Evolutionary conservation across 2,113 vertebrate genomes (phyloP).

Genomic region (Madoqua kirkii): DNA sequence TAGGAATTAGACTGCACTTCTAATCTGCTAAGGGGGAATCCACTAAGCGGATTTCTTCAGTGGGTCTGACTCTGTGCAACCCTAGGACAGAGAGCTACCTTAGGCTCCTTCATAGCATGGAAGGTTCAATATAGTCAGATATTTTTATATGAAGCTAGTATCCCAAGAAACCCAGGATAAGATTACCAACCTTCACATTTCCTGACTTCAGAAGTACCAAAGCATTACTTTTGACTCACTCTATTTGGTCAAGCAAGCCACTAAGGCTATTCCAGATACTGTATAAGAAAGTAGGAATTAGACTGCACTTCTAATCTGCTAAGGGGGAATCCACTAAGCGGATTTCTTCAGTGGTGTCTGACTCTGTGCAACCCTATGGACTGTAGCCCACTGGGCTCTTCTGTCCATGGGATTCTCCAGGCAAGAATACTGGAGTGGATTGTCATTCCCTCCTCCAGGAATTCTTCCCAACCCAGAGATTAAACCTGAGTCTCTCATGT

Average conservation of each 20-base stretch:
- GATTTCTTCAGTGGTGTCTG: background rate
- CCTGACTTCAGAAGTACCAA: background rate
- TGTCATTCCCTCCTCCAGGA: background rate
- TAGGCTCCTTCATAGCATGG: background rate
- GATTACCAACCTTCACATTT: background rate
- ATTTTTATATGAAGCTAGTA: background rate
- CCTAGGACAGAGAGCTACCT: background rate
- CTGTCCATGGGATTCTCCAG: background rate
- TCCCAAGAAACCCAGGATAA: background rate
- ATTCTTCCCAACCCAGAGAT: background rate
- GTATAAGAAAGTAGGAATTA: background rate
- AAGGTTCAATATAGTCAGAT: background rate
- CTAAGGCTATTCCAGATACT: background rate
- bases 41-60: background rate
- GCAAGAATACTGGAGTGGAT: background rate
- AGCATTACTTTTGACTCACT: background rate
- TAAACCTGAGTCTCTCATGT: background rate
- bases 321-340: background rate
- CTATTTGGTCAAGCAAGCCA: background rate
- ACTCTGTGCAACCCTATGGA: background rate
- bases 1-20: background rate
- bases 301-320: background rate
- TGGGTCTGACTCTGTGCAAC: background rate
- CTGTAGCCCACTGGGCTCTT: background rate
- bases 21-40: background rate